Conservation (phyloP, 2,797 vertebrate genomes). For the Dendrocincla tyrannina region DNA sequence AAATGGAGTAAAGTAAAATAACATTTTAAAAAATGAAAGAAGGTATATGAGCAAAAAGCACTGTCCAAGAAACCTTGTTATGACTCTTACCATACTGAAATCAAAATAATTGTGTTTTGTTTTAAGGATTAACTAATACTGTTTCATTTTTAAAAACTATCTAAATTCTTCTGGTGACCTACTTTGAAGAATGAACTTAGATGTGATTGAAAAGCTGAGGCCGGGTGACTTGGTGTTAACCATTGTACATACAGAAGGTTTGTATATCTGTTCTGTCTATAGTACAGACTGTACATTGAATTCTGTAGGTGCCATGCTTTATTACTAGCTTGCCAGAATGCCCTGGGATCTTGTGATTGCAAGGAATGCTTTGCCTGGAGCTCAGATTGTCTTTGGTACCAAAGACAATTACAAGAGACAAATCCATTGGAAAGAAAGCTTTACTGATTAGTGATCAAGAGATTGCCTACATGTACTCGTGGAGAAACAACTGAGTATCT, state of each 20-base stretch:
- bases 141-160: not conserved
- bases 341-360: not conserved
- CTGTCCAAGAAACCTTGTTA: not conserved
- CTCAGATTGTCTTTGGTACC: not conserved
- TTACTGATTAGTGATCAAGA: not conserved
- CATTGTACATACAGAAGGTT: not conserved
- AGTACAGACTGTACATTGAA: not conserved
- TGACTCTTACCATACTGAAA: not conserved
- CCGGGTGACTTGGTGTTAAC: not conserved
- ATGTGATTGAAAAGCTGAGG: not conserved
- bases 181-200: not conserved
- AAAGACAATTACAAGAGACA: not conserved
- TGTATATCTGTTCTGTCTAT: not conserved
- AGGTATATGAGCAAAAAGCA: not conserved
- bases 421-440: not conserved
- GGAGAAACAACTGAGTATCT: not conserved
- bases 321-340: not conserved
- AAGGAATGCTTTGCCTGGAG: not conserved
- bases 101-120: not conserved
- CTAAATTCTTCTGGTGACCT: not conserved
- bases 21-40: not conserved
- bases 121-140: not conserved
- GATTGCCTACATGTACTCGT: not conserved
- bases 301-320: not conserved
- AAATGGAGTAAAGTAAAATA: not conserved